These are phyloP conservation scores for Spodoptera exigua DNA, from an alignment of 2,888 invertebrate genomes.

Conservation along the genomic window DNA sequence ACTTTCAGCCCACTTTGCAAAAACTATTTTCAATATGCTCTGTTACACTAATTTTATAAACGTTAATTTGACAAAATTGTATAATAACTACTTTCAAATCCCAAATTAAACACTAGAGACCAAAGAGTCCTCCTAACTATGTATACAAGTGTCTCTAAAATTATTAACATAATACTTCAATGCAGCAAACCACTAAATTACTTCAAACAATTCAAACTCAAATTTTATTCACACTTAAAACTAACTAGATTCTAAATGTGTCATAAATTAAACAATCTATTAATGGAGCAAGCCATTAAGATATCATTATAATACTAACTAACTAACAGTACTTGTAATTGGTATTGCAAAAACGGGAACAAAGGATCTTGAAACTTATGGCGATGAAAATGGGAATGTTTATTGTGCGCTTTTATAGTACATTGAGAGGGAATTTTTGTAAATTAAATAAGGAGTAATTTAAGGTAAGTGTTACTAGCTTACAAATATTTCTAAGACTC, in stretches of 20 bases:
- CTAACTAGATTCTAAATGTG: too few relatives aligned
- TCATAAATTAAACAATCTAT: constrained; percentile 1
- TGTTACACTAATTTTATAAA: too few relatives aligned
- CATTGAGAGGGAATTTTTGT: constrained; percentile 39
- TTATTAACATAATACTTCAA: too few relatives aligned
- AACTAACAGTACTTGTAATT: constrained; percentile 54
- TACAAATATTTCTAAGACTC: constrained; percentile 57
- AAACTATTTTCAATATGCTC: too few relatives aligned
- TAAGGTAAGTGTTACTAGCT: constrained; percentile 52
- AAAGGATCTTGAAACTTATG: constrained; percentile 31
- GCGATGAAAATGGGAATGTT: not conserved
- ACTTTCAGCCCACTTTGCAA: too few relatives aligned
- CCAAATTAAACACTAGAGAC: too few relatives aligned
- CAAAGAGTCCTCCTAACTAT: too few relatives aligned
- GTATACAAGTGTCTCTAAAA: too few relatives aligned
- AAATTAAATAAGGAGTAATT: constrained; percentile 66
- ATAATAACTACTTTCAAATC: too few relatives aligned
- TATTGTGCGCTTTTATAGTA: not conserved
- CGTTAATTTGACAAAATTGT: too few relatives aligned
- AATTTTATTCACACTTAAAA: not conserved
- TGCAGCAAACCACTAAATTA: not conserved
- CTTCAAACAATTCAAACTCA: not conserved
- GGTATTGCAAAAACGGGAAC: constrained; percentile 22
- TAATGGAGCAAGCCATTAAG: constrained; percentile 11
- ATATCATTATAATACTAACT: constrained; percentile 28